Evolutionary conservation across 2,888 invertebrate genomes (phyloP).

Genomic region (Gymnosoma rotundatum): DNA sequence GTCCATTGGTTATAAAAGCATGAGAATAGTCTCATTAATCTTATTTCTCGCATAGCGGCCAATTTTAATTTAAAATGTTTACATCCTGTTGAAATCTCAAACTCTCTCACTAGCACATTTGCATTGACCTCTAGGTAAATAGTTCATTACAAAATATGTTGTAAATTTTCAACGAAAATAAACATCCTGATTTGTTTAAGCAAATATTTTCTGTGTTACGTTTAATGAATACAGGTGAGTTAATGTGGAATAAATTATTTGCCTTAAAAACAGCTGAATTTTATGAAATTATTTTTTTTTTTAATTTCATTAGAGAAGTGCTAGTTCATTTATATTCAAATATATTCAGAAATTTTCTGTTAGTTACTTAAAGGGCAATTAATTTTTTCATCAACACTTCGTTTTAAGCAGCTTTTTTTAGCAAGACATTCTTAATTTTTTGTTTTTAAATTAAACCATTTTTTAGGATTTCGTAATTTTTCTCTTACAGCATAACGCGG

Average conservation of each 20-base stretch:
- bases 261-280: constrained; percentile 20
- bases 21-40: no score
- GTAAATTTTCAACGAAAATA: constrained; percentile 1
- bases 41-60: no score
- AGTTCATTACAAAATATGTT: background rate
- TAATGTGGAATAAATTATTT: background rate
- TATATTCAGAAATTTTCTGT: no score
- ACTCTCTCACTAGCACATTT: background rate
- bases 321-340: no score
- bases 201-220: constrained; percentile 9
- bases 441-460: no score
- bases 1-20: no score
- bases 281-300: background rate
- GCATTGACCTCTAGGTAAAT: constrained; percentile 15
- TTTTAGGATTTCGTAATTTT: no score
- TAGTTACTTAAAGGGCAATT: no score
- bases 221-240: constrained; percentile 21
- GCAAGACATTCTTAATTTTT: no score
- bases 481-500: no score
- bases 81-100: constrained; percentile 26
- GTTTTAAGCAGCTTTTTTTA: background rate
- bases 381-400: no score
- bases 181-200: constrained; percentile 33
- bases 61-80: background rate
- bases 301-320: background rate